phyloP scores from a whole-genome alignment of 1,140 invertebrate genomes.

The Heliconius hermathena region DNA sequence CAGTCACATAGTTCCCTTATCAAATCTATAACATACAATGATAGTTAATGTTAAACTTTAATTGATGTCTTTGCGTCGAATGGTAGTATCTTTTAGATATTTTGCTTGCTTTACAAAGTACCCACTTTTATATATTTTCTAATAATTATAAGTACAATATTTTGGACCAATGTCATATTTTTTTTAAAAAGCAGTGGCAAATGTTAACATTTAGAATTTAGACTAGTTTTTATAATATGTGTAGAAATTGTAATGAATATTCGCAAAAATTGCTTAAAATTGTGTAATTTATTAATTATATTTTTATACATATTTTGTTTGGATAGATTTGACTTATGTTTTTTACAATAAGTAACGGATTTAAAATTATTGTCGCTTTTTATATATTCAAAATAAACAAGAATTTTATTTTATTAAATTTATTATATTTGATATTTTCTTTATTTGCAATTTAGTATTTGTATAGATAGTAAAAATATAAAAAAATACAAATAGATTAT shows the following conservation, averaged over 20 bases:
- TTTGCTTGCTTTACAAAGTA: neutral
- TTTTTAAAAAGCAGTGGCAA: constrained; percentile 9
- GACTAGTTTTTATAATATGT: constrained; percentile 3
- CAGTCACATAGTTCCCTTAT: too few species aligned
- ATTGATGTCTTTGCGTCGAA: neutral
- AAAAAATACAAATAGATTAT: neutral
- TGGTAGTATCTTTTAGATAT: neutral
- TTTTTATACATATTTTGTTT: neutral
- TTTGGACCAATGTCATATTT: constrained; percentile 6
- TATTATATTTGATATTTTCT: too few species aligned
- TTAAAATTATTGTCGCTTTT: neutral
- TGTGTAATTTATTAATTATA: neutral
- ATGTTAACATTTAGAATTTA: neutral
- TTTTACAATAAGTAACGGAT: neutral
- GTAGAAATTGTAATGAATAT: neutral
- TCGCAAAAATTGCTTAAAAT: neutral
- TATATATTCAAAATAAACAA: neutral
- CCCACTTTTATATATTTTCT: neutral
- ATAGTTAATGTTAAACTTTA: neutral
- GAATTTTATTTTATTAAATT: too few species aligned
- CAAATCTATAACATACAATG: neutral
- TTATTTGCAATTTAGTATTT: neutral
- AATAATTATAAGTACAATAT: constrained; percentile 11
- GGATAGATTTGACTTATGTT: neutral
- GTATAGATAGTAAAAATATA: neutral